Evolutionary conservation across 2,113 vertebrate species (phyloP), one percentile per base, ranked within the genome.

Genomic region (Rhipidura dahli): DNA sequence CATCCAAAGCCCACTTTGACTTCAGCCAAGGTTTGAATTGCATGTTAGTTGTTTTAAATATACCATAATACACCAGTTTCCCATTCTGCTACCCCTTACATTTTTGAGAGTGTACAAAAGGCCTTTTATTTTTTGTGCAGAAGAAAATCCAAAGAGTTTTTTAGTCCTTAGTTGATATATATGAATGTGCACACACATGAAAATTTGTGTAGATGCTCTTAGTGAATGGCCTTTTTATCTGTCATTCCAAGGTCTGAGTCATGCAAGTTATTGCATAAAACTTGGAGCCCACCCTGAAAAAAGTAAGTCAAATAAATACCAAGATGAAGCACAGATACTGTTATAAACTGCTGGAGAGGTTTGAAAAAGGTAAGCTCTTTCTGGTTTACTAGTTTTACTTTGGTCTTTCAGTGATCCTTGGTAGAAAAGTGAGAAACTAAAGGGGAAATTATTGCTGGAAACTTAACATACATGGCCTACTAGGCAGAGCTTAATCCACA

Each of bases 331-430:
- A 61, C 51, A 68, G 45, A 60, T 57, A 56, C 39, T 59, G 6
- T 64, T 87, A 31, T 44, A 70, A 81, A 90, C 35, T 68, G 12
- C 22, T 64, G 20, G n/a, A 27, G 16, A 68, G 5, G 59, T 89
- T 47, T 68, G 28, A 30, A 71, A 85, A 93, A 85, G 28, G 57
- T 87, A 59, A 61, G n/a, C 17, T 93, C 24, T 71, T 88, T 65
- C 51, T 68, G 37, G 7, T 78, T 91, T 72, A 15, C 28, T 35
- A 59, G 13, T 59, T 75, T 94, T 87, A 75, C 35, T 84, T 75
- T 15, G 18, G 19, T 59, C 11, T 78, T 90, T 87, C 39, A 51
- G 26, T 56, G 60, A 64, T 71, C 9, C 26, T 72, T 35, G n/a
- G 24, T 47, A 31, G 49, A 65, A 71, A 49, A 37, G 26, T 20